Conservation (phyloP, 1,140 invertebrate genomes). For the Anagrus nilaparvatae region DNA sequence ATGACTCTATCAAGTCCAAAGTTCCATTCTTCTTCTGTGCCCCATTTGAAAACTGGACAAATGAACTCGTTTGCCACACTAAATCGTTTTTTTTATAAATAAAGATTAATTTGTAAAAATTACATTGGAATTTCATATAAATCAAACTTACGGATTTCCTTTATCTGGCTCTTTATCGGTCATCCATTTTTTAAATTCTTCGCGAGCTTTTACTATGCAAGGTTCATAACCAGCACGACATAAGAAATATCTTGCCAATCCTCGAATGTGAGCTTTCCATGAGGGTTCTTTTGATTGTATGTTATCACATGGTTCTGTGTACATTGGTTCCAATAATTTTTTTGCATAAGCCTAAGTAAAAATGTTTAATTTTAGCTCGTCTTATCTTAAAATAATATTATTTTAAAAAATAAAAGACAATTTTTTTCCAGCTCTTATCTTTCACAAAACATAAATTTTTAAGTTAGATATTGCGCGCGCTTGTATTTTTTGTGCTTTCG, state of each 20-base stretch:
- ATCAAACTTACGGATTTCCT: constrained; percentile 57
- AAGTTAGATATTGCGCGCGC: too few species aligned
- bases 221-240: constrained; percentile 61
- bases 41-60: constrained; percentile 69
- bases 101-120: neutral
- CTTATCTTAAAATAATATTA: too few species aligned
- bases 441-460: too few species aligned
- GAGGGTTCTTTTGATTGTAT: constrained; percentile 44
- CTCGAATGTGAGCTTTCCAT: constrained; percentile 51
- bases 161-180: constrained; percentile 53
- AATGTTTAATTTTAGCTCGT: too few species aligned
- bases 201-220: constrained; percentile 56
- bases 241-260: constrained; percentile 53
- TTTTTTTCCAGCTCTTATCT: too few species aligned
- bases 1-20: constrained; percentile 64
- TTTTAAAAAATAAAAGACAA: too few species aligned
- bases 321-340: constrained; percentile 52
- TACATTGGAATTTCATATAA: neutral
- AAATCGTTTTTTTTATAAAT: neutral
- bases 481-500: too few species aligned
- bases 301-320: constrained; percentile 48
- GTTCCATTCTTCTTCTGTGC: constrained; percentile 64
- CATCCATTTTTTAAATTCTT: constrained; percentile 57
- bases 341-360: too few species aligned
- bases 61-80: constrained; percentile 62